These are phyloP conservation scores for Sphenodon punctatus DNA, from an alignment of 2,797 vertebrate species.

Conservation along the genomic window DNA sequence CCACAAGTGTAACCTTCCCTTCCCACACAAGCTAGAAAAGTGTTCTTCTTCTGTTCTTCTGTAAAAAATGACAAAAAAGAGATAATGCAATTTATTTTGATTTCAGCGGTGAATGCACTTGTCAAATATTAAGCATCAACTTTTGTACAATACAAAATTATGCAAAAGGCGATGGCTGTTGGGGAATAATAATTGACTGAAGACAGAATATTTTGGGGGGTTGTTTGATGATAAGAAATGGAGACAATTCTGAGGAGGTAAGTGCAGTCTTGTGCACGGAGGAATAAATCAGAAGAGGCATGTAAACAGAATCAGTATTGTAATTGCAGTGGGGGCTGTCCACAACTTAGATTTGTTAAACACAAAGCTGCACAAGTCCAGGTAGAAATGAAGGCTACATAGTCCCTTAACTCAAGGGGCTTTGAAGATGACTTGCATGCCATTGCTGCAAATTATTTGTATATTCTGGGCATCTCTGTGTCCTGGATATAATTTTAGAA, in stretches of 20 bases:
- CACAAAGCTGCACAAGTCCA: not conserved
- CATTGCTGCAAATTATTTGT: not conserved
- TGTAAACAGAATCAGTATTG: not conserved
- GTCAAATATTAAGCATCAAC: conserved; percentile 42
- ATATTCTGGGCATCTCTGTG: not conserved
- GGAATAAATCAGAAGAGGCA: not conserved
- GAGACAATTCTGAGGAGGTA: not conserved
- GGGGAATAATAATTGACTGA: conserved; percentile 35
- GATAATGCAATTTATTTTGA: conserved; percentile 38
- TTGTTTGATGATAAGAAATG: not conserved
- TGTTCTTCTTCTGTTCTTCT: not conserved
- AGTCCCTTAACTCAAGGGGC: not conserved
- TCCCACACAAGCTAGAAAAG: not conserved
- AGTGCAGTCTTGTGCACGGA: not conserved
- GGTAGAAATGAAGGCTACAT: not conserved
- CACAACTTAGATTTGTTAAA: not conserved
- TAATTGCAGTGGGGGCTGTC: not conserved
- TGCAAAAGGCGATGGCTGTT: conserved; percentile 4
- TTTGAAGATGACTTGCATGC: not conserved
- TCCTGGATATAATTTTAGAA: not conserved
- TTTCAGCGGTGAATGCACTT: conserved; percentile 33
- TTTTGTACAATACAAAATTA: conserved; percentile 36
- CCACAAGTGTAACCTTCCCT: not conserved
- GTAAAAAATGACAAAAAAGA: conserved; percentile 39
- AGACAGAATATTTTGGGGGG: conserved; percentile 9